Evolutionary conservation across 2,797 vertebrate genomes (phyloP).

Genomic region (Tauraco hartlaubi): DNA sequence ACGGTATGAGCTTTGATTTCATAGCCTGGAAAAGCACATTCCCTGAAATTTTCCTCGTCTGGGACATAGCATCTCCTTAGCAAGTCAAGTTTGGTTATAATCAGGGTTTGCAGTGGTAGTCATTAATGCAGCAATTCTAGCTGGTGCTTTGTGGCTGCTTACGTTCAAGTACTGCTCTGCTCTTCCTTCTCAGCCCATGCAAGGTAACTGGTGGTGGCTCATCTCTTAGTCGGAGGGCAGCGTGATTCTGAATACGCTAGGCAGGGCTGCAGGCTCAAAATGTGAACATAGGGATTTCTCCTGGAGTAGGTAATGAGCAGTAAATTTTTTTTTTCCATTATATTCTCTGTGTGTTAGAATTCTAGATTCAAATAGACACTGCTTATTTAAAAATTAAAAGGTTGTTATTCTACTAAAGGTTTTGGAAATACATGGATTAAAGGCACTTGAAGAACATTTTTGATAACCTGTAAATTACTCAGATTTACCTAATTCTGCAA

Average conservation of each 20-base stretch:
- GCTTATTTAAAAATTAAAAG: neutral
- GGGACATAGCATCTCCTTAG: neutral
- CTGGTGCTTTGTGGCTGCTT: neutral
- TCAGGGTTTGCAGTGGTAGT: neutral
- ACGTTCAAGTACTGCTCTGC: neutral
- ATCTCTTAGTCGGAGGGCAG: neutral
- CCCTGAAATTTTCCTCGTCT: neutral
- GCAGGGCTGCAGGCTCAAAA: neutral
- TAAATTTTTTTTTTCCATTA: neutral
- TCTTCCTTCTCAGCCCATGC: neutral
- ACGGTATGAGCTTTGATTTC: neutral
- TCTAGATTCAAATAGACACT: neutral
- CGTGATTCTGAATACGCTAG: neutral
- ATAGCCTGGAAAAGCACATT: neutral
- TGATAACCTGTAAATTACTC: neutral
- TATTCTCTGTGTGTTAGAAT: neutral
- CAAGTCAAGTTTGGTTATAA: neutral
- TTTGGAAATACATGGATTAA: neutral
- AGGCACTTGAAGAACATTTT: neutral
- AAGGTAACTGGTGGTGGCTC: neutral
- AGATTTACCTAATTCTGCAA: neutral
- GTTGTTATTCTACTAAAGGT: neutral
- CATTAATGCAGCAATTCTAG: neutral
- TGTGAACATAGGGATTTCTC: neutral
- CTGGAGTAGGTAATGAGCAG: neutral